A percentile compares a stretch with the other conserved stretches of the same genome.
Conservation (phyloP, 2,113 vertebrate genomes). For the Python bivittatus region DNA sequence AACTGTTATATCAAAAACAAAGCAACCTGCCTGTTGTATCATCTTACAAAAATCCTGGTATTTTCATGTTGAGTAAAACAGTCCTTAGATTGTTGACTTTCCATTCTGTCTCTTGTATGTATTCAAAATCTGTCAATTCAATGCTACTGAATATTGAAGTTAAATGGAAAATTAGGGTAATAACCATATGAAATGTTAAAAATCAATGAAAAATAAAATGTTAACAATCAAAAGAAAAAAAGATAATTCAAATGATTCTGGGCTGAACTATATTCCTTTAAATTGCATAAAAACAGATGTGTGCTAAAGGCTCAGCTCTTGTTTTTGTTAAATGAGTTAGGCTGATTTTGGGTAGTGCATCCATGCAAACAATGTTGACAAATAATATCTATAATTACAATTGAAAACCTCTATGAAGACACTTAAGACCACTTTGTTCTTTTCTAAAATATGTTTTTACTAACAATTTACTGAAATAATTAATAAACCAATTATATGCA, state of each 20-base stretch:
- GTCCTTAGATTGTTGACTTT: constrained; percentile 53
- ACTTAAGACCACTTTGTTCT: constrained; percentile 40
- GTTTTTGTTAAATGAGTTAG: constrained; percentile 61
- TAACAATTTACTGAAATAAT: constrained; percentile 23
- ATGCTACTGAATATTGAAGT: constrained; percentile 54
- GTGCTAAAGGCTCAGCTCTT: constrained; percentile 63
- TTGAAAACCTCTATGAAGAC: constrained; percentile 61
- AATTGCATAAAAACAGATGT: constrained; percentile 67
- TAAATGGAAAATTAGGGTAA: constrained; percentile 67
- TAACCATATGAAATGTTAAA: constrained; percentile 68
- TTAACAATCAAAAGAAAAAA: constrained; percentile 65
- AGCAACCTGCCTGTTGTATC: constrained; percentile 32
- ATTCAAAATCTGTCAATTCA: constrained; percentile 65
- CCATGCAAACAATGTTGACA: constrained; percentile 64
- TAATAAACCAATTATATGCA: constrained; percentile 1
- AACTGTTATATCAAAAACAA: too few relatives aligned
- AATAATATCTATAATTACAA: constrained; percentile 63
- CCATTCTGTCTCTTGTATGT: constrained; percentile 50
- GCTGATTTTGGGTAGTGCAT: constrained; percentile 60
- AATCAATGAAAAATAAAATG: constrained; percentile 72
- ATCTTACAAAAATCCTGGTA: constrained; percentile 48
- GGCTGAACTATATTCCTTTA: constrained; percentile 68
- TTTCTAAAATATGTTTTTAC: constrained; percentile 36
- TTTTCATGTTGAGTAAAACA: constrained; percentile 59
- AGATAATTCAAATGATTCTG: constrained; percentile 64